These are phyloP conservation scores for Neuroscelio doddi DNA, from an alignment of 2,888 invertebrate genomes.

Conservation along the genomic window DNA sequence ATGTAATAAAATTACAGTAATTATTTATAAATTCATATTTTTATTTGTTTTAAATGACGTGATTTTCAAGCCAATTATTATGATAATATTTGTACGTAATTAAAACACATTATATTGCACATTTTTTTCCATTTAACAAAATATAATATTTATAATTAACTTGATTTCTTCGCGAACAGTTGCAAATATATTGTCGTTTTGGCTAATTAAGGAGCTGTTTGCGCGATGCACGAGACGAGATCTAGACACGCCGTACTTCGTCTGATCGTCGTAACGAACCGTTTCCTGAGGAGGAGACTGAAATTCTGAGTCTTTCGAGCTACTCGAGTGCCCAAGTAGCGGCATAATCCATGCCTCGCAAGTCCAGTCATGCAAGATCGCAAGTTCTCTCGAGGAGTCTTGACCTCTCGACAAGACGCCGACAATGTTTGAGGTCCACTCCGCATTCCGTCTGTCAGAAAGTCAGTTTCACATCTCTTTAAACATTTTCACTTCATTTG, in stretches of 20 bases:
- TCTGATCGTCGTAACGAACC: conserved; percentile 65
- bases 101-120: too few species aligned
- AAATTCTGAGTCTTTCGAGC: conserved; percentile 9
- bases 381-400: conserved; percentile 32
- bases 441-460: conserved; percentile 10
- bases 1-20: too few species aligned
- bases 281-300: conserved; percentile 64
- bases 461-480: neutral
- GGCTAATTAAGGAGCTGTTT: conserved; percentile 33
- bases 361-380: conserved; percentile 36
- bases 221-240: conserved; percentile 38
- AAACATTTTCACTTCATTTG: neutral
- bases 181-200: conserved; percentile 15
- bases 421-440: conserved; percentile 22
- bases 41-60: too few species aligned
- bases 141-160: too few species aligned
- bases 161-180: too few species aligned
- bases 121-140: too few species aligned
- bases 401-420: conserved; percentile 36
- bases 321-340: conserved; percentile 37
- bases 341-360: conserved; percentile 32
- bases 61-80: too few species aligned
- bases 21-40: too few species aligned
- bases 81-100: too few species aligned
- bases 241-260: conserved; percentile 47